A percentile compares a stretch with the other conserved stretches of the same genome.
Conservation (phyloP, 2,797 vertebrate species). For the Anguilla anguilla region DNA sequence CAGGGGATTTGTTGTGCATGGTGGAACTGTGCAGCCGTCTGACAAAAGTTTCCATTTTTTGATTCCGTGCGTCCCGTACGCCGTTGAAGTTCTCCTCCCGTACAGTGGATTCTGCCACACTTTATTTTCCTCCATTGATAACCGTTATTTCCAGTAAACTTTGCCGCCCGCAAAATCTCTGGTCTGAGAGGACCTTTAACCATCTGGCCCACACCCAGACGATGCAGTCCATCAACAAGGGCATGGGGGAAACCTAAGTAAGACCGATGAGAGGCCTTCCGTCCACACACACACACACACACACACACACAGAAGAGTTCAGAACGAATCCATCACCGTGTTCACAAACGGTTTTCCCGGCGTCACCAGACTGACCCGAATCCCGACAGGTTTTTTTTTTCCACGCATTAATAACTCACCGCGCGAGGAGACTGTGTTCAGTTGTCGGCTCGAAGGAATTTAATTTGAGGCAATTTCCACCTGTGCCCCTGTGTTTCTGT, state of each 20-base stretch:
- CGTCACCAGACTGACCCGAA: background rate
- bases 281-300: background rate
- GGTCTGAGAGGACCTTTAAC: background rate
- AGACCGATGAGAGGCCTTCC: background rate
- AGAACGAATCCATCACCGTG: background rate
- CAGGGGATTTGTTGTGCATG: background rate
- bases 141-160: background rate
- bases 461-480: slow-evolving; percentile 16
- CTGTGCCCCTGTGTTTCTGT: background rate
- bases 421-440: background rate
- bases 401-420: slow-evolving; percentile 3
- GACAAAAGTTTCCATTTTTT: background rate
- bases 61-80: too few species aligned
- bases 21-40: background rate
- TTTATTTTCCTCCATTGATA: background rate
- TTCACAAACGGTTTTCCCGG: background rate
- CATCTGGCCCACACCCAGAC: background rate
- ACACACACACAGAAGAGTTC: background rate
- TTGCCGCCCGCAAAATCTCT: background rate
- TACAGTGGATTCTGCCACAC: background rate
- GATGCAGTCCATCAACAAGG: background rate
- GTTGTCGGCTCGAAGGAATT: background rate
- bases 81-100: background rate
- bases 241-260: background rate
- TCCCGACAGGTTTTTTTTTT: background rate